A percentile compares a stretch with the other conserved stretches of the same genome.
Evolutionary conservation across 2,888 invertebrate genomes (phyloP).

Genomic region (Encarsia formosa): DNA sequence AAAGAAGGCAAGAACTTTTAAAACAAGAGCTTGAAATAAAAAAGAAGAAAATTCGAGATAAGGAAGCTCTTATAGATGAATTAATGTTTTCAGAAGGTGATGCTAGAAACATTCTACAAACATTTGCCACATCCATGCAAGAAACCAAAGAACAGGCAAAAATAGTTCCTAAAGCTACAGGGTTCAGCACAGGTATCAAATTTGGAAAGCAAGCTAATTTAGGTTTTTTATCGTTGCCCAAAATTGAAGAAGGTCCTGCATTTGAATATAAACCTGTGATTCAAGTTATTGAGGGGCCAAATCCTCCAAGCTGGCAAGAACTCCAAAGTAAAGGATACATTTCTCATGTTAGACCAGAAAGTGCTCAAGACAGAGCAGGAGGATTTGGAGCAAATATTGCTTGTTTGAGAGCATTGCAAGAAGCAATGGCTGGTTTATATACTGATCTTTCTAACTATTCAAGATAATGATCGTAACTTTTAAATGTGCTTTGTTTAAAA

Average conservation of each 20-base stretch:
- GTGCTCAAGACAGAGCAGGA: constrained; percentile 74
- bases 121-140: constrained; percentile 69
- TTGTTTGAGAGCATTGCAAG: constrained; percentile 82
- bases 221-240: constrained; percentile 65
- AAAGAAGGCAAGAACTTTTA: constrained; percentile 67
- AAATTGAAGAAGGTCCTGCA: constrained; percentile 72
- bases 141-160: constrained; percentile 63
- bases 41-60: constrained; percentile 77
- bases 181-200: constrained; percentile 84
- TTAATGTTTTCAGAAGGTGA: constrained; percentile 89
- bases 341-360: constrained; percentile 70
- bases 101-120: constrained; percentile 81
- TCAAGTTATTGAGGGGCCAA: constrained; percentile 64
- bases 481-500: no score
- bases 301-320: constrained; percentile 62
- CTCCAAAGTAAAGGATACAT: constrained; percentile 68
- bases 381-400: constrained; percentile 81
- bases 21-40: constrained; percentile 63
- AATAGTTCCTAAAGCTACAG: constrained; percentile 57
- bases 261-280: constrained; percentile 63
- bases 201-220: constrained; percentile 65
- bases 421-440: constrained; percentile 78
- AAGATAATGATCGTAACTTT: no score
- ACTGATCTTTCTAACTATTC: constrained; percentile 42
- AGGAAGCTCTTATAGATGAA: constrained; percentile 91